Conservation (phyloP, 2,797 vertebrate species). For the Parambassis ranga region DNA sequence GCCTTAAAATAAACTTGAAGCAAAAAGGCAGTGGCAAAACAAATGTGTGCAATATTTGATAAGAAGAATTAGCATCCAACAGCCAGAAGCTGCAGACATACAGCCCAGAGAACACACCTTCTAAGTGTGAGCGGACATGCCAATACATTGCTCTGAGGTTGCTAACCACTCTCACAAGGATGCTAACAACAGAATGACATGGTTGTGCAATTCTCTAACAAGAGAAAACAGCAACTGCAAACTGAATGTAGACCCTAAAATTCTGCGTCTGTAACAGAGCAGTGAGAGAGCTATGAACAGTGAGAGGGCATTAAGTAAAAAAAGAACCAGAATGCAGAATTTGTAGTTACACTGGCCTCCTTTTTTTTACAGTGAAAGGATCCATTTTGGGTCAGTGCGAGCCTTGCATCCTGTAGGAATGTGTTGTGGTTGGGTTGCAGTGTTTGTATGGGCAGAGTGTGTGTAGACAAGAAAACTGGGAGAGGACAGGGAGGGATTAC, state of each 20-base stretch:
- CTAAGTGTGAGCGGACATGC: background rate
- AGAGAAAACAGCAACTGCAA: slow-evolving; percentile 18
- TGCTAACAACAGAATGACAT: background rate
- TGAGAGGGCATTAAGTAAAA: background rate
- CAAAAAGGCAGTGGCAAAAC: background rate
- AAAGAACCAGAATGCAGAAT: slow-evolving; percentile 4
- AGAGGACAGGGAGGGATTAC: slow-evolving; percentile 18
- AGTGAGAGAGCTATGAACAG: background rate
- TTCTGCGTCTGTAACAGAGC: background rate
- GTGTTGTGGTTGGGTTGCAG: slow-evolving; percentile 43
- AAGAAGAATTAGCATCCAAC: slow-evolving; percentile 14
- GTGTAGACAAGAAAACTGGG: slow-evolving; percentile 24
- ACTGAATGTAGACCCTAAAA: slow-evolving; percentile 2
- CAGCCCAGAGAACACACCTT: background rate
- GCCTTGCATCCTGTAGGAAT: slow-evolving; percentile 58
- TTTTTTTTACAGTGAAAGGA: slow-evolving; percentile 51
- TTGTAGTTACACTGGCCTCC: slow-evolving; percentile 7
- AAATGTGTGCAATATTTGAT: slow-evolving; percentile 7
- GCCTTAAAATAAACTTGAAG: background rate
- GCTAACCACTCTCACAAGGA: slow-evolving; percentile 1
- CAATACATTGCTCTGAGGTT: background rate
- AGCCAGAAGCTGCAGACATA: background rate
- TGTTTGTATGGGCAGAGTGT: slow-evolving; percentile 51
- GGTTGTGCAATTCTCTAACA: background rate
- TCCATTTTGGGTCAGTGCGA: slow-evolving; percentile 56